Percentiles rank a stretch among this genome's conserved stretches.
Evolutionary conservation across 1,140 invertebrate species (phyloP).

Genomic region (Brachystomella parvula): DNA sequence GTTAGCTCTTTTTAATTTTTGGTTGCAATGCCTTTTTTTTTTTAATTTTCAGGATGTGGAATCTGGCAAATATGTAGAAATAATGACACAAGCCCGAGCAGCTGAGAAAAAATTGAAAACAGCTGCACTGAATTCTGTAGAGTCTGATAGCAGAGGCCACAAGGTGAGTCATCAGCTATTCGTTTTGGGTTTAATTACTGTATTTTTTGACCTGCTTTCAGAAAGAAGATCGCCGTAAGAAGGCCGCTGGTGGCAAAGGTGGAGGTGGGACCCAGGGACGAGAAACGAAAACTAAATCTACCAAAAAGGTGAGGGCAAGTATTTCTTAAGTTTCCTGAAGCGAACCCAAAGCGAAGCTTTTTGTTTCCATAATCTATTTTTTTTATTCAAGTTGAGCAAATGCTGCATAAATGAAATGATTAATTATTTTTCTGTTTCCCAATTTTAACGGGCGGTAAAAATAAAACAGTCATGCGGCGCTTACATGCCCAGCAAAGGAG

Average conservation of each 20-base stretch:
- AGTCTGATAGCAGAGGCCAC: slow-evolving; percentile 53
- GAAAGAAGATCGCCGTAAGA: slow-evolving; percentile 75
- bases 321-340: too few species aligned
- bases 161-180: slow-evolving; percentile 21
- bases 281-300: slow-evolving; percentile 90
- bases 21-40: slow-evolving; percentile 10
- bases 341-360: too few species aligned
- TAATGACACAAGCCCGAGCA: slow-evolving; percentile 55
- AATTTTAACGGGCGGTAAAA: too few species aligned
- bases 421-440: too few species aligned
- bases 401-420: too few species aligned
- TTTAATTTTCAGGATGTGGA: slow-evolving; percentile 48
- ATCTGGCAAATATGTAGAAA: slow-evolving; percentile 48
- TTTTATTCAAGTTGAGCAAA: too few species aligned
- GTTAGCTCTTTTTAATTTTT: slow-evolving; percentile 10
- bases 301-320: slow-evolving; percentile 52
- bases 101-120: slow-evolving; percentile 45
- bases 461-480: too few species aligned
- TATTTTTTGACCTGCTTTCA: slow-evolving; percentile 16
- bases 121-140: slow-evolving; percentile 48
- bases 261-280: slow-evolving; percentile 77
- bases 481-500: too few species aligned
- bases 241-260: slow-evolving; percentile 73
- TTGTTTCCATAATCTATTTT: background rate
- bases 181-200: slow-evolving; percentile 3